Evolutionary conservation across 2,797 vertebrate species (phyloP).

Genomic region (Acanthiza pusilla): DNA sequence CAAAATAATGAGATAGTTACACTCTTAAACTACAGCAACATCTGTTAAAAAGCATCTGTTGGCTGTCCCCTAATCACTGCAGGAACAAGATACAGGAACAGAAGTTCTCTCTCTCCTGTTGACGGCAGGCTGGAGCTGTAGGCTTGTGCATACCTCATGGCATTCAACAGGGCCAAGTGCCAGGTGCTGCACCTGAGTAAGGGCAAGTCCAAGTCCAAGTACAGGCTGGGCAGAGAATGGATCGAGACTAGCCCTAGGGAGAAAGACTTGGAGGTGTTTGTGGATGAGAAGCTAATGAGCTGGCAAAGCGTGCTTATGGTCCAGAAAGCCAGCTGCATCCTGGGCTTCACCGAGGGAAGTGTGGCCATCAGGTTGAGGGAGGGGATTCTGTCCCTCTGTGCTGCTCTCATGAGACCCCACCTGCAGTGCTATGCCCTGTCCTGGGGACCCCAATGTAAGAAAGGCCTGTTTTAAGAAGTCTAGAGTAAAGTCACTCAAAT

Average conservation of each 20-base stretch:
- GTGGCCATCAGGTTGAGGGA: not conserved
- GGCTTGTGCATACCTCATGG: not conserved
- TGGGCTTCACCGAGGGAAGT: not conserved
- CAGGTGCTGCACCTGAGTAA: not conserved
- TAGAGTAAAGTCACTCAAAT: not conserved
- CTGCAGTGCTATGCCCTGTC: not conserved
- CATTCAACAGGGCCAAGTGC: accelerated
- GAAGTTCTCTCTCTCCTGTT: not conserved
- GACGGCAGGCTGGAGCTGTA: not conserved
- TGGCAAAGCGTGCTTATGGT: no score
- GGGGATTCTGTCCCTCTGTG: not conserved
- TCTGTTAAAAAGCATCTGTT: not conserved
- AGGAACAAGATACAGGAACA: not conserved
- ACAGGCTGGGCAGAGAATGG: not conserved
- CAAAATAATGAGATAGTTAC: not conserved
- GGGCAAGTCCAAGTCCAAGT: not conserved
- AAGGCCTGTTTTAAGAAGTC: not conserved
- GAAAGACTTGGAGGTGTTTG: not conserved
- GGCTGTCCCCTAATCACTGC: not conserved
- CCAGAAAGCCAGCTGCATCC: not conserved
- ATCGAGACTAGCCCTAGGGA: not conserved
- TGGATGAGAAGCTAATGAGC: not conserved
- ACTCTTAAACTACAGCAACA: not conserved
- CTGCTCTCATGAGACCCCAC: not conserved
- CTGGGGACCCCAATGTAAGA: no score